These are phyloP conservation scores for Dasyurus viverrinus DNA, from an alignment of 2,113 vertebrate genomes.

Conservation along the genomic window DNA sequence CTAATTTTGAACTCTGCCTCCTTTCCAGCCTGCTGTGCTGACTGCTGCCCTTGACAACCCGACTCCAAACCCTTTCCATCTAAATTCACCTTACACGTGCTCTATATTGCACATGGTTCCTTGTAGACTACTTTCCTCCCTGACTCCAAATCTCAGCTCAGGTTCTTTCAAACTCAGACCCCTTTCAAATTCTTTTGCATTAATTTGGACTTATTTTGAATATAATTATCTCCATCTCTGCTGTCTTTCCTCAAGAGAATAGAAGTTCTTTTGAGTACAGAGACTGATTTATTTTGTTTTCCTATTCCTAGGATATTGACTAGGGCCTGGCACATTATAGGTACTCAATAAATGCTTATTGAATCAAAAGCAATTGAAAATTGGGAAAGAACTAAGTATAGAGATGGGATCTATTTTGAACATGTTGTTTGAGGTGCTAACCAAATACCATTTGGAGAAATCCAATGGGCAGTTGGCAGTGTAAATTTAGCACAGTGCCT, in stretches of 20 bases:
- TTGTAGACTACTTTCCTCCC: background rate
- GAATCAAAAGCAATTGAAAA: background rate
- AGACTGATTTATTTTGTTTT: background rate
- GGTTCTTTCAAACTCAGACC: too few relatives aligned
- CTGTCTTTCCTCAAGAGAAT: background rate
- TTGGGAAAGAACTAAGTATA: background rate
- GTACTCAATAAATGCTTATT: background rate
- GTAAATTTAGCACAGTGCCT: too few relatives aligned
- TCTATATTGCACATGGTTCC: background rate
- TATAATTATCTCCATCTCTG: background rate
- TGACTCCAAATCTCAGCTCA: background rate
- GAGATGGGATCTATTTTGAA: background rate
- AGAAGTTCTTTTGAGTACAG: background rate
- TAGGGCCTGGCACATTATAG: too few relatives aligned
- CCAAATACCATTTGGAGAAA: background rate
- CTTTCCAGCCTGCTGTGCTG: background rate
- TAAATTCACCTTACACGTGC: background rate
- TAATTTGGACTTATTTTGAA: background rate
- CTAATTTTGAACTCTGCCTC: background rate
- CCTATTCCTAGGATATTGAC: background rate
- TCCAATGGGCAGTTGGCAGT: background rate
- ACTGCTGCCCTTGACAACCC: background rate
- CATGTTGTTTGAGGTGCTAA: background rate
- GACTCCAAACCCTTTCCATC: background rate
- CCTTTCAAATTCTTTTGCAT: background rate